phyloP scores from a whole-genome alignment of 2,888 invertebrate species.

The Dione juno region DNA sequence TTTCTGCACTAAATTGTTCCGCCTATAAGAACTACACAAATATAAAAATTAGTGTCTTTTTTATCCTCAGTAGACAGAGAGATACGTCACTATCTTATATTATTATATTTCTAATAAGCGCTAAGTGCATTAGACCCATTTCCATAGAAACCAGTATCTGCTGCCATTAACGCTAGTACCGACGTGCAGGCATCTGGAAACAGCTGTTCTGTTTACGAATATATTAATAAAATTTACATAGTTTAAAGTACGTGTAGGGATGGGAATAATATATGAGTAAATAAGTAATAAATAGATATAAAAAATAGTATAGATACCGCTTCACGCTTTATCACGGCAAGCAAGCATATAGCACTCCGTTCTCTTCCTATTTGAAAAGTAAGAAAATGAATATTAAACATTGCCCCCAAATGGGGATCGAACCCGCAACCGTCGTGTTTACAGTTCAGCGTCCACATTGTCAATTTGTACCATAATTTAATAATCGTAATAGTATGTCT shows the following conservation, averaged over 20 bases:
- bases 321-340: too few relatives aligned
- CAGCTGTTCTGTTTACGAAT: slow-evolving; percentile 24
- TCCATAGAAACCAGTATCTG: slow-evolving; percentile 28
- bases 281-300: background rate
- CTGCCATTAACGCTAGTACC: slow-evolving; percentile 20
- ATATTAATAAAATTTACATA: slow-evolving; percentile 15
- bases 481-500: too few relatives aligned
- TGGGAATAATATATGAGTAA: background rate
- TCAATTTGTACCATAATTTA: too few relatives aligned
- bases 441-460: too few relatives aligned
- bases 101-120: background rate
- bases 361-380: too few relatives aligned
- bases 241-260: background rate
- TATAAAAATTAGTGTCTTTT: background rate
- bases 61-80: background rate
- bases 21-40: too few relatives aligned
- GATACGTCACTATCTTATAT: background rate
- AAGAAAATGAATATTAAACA: too few relatives aligned
- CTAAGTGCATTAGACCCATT: slow-evolving; percentile 13
- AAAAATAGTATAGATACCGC: too few relatives aligned
- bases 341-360: too few relatives aligned
- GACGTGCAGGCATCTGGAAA: slow-evolving; percentile 23
- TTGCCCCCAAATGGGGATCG: too few relatives aligned
- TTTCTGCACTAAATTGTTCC: too few relatives aligned
- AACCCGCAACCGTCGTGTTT: too few relatives aligned